phyloP scores from a whole-genome alignment of 2,797 vertebrate species.

The Orientallactaga sibirica region DNA sequence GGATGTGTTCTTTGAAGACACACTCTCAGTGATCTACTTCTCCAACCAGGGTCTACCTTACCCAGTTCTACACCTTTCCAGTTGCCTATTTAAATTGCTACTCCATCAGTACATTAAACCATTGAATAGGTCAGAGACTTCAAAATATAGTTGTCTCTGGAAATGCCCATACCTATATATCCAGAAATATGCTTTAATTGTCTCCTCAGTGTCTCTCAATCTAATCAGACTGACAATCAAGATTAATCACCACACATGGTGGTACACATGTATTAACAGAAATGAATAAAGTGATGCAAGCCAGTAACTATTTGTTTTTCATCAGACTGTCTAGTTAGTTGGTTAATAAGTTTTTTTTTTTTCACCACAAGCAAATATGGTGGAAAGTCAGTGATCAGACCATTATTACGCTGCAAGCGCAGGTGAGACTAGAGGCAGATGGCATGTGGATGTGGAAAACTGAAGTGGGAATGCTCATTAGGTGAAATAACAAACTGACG shows the following conservation, averaged over 20 bases:
- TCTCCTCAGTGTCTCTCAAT: too few relatives aligned
- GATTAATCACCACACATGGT: neutral
- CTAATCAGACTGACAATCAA: too few relatives aligned
- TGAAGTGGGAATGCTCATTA: neutral
- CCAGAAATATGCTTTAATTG: too few relatives aligned
- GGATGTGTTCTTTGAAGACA: too few relatives aligned
- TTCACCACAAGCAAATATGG: neutral
- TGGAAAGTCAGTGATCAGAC: neutral
- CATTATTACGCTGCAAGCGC: neutral
- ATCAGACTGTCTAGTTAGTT: neutral
- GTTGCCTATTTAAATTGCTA: too few relatives aligned
- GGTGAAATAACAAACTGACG: neutral
- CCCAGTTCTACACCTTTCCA: too few relatives aligned
- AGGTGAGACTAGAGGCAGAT: neutral
- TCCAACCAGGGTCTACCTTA: too few relatives aligned
- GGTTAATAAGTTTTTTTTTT: neutral
- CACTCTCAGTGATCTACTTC: too few relatives aligned
- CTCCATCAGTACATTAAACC: too few relatives aligned
- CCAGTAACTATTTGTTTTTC: neutral
- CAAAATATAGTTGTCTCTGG: too few relatives aligned
- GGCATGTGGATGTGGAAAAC: neutral
- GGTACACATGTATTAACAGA: neutral
- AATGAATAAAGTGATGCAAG: neutral
- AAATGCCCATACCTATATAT: too few relatives aligned
- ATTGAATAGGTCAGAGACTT: too few relatives aligned